Base-by-base conservation (phyloP, 2,113 vertebrate species). In the Paedocypris sp. region DNA sequence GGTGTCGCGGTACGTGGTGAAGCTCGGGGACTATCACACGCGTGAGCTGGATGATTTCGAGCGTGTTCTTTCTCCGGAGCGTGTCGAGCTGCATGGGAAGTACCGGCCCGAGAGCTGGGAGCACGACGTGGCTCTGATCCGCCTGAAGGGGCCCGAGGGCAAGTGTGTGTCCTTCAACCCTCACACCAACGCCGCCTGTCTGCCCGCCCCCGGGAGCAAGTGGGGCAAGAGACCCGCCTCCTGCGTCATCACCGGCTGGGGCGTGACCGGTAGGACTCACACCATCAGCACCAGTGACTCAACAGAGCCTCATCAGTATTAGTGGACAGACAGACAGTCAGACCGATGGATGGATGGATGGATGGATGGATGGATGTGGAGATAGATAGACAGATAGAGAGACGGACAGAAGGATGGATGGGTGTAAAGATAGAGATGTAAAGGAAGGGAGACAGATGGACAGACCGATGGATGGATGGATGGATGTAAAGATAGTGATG, bases 41-140 rank as follows among this genome's bases (percentile, higher is more conserved):
- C 76, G 66, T 0, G 83, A 85, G 57, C 81, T 76, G 53, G 86
- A 88, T 20, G 82, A 83, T 2, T 89, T 87, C 9, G 85, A 83
- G 68, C 83, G 80, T 48, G 82, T 84, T 2, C 66, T 93, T 42
- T 80, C 75, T 0, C 81, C 86, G 2, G 86, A 91, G 64, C 69
- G 43, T 41, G 80, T 94, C 4, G 71, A 91, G 61, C 78, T 91
- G 7, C 90, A 94, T 77, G 86, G 79, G 74, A 91, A 89, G 80
- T 94, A 90, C 74, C 86, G 79, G 67, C 79, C 84, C 0, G 83
- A 86, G 77, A 87, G 86, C 38, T 92, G 88, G 6, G 89, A 90
- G 3, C 89, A 94, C 1, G 90, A 94, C 67, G 79, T 94, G 46
- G 91, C 91, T 35, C 62, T 94, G 74, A 49, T 94, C 58, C 85